These are phyloP conservation scores for Glossosoma conforme DNA, from an alignment of 1,140 invertebrate genomes.

Conservation along the genomic window DNA sequence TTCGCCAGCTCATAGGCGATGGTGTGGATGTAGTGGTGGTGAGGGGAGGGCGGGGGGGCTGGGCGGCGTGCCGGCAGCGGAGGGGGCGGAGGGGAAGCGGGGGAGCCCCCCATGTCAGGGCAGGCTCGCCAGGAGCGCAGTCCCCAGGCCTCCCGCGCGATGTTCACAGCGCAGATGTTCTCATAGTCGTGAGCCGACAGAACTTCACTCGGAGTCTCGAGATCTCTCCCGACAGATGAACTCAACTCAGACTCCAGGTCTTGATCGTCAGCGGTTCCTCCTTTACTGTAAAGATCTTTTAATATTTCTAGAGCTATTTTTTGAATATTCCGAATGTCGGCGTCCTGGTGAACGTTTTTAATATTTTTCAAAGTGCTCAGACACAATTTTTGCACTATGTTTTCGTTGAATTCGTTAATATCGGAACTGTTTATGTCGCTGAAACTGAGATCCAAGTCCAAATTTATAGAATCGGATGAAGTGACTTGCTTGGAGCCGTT, in stretches of 20 bases:
- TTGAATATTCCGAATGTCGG: constrained; percentile 50
- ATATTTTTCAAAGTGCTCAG: constrained; percentile 50
- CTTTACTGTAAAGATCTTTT: constrained; percentile 49
- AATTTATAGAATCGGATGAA: constrained; percentile 48
- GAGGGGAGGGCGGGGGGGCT: constrained; percentile 44
- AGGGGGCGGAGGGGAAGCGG: constrained; percentile 41
- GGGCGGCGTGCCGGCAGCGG: constrained; percentile 42
- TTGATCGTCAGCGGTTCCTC: constrained; percentile 35
- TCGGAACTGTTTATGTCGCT: constrained; percentile 52
- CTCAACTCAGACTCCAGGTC: constrained; percentile 28
- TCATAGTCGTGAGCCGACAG: constrained; percentile 64
- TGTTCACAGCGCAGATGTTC: constrained; percentile 61
- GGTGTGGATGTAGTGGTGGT: constrained; percentile 53
- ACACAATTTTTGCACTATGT: constrained; percentile 50
- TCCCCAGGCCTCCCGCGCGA: constrained; percentile 61
- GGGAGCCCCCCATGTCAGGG: constrained; percentile 60
- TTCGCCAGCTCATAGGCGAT: constrained; percentile 46
- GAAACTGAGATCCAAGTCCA: constrained; percentile 50
- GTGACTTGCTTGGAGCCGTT: constrained; percentile 47
- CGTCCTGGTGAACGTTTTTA: constrained; percentile 49
- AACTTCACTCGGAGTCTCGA: constrained; percentile 55
- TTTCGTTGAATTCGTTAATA: constrained; percentile 51
- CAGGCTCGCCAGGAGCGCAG: constrained; percentile 62
- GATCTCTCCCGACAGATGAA: constrained; percentile 35
- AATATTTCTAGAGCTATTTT: constrained; percentile 49